A percentile compares a stretch with the other conserved stretches of the same genome.
Evolutionary conservation across 2,888 invertebrate genomes (phyloP).

Genomic region (Drosophila emarginata): DNA sequence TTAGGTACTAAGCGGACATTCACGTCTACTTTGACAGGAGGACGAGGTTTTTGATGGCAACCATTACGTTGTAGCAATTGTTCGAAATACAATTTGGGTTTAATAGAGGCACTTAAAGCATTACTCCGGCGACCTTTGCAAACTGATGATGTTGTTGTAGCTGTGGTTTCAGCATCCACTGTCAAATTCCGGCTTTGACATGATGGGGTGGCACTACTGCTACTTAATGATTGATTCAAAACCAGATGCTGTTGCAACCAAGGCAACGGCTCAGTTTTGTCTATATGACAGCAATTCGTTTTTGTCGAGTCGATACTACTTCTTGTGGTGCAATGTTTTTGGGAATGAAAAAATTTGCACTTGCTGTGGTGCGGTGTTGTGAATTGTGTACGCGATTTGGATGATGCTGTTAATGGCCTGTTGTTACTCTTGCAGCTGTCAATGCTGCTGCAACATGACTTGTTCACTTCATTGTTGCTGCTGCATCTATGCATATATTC

Average conservation of each 20-base stretch:
- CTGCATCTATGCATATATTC: slow-evolving; percentile 38
- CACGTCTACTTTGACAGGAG: slow-evolving; percentile 90
- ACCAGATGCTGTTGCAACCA: slow-evolving; percentile 82
- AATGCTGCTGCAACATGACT: slow-evolving; percentile 41
- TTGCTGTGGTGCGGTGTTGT: slow-evolving; percentile 21
- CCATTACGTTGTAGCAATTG: slow-evolving; percentile 69
- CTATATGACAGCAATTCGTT: slow-evolving; percentile 50
- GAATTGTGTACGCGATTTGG: slow-evolving; percentile 66
- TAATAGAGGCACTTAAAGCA: slow-evolving; percentile 61
- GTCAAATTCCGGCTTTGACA: slow-evolving; percentile 72
- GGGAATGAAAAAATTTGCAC: slow-evolving; percentile 20
- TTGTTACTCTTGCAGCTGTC: slow-evolving; percentile 22
- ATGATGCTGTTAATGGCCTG: slow-evolving; percentile 26
- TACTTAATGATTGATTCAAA: slow-evolving; percentile 78
- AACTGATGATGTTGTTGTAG: slow-evolving; percentile 20
- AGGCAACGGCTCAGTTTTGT: slow-evolving; percentile 81
- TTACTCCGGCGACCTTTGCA: slow-evolving; percentile 61
- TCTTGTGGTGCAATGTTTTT: slow-evolving; percentile 36
- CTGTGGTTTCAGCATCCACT: slow-evolving; percentile 58
- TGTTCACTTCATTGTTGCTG: slow-evolving; percentile 31
- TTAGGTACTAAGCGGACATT: slow-evolving; percentile 89
- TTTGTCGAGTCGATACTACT: slow-evolving; percentile 24
- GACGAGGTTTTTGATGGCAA: slow-evolving; percentile 66
- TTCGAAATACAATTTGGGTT: slow-evolving; percentile 71
- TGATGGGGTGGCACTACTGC: slow-evolving; percentile 51